Base-by-base conservation (phyloP, 1,140 invertebrate species). In the Subanguina moxae region DNA sequence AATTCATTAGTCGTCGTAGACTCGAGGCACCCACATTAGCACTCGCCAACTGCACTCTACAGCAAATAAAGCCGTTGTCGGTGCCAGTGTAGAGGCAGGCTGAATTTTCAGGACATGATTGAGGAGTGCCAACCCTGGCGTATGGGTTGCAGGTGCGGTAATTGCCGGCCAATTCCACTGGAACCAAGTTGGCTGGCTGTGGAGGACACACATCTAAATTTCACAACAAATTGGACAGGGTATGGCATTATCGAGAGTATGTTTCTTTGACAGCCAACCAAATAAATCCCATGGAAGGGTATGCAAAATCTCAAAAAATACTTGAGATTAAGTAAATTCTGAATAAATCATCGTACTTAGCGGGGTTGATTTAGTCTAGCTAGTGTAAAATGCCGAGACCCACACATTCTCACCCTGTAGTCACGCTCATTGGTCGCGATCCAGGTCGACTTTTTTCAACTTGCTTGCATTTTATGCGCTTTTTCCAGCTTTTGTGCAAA, bases 1-100 rank as follows among this genome's bases (percentile, higher is more conserved):
- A 38, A 38, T 38, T 38, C 32, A 38, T 38, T 11, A 38, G 11
- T 11, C 32, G 3, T 38, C 3, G 3, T 38, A 38, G 11, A 38
- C 32, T 38, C 3, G 32, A 38, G 11, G 3, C 11, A 38, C 32
- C 32, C 3, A 3, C 32, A 38, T 38, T 38, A 38, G 32, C 32
- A 38, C 32, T 11, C 32, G 32, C 32, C 32, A 38, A 38, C 32
- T 81, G 79, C 19, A 81, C 78, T 46, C 79, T 46, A 57, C 79
- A 81, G 57, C 79, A 81, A 65, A 81, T 81, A 71, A 81, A 81
- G 9, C 79, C 79, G 38, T 82, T 82, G 67, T 81, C 78, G 25
- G 68, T 72, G 25, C 79, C 79, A 13, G 79, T 81, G 76, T 81
- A 81, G 11, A 81, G 74, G 68, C 79, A 81, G 1, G 79, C 79